Percentiles rank a stretch among this genome's conserved stretches.
phyloP scores from a whole-genome alignment of 35 echinoderm and acorn worm species.

The Diadema setosum region DNA sequence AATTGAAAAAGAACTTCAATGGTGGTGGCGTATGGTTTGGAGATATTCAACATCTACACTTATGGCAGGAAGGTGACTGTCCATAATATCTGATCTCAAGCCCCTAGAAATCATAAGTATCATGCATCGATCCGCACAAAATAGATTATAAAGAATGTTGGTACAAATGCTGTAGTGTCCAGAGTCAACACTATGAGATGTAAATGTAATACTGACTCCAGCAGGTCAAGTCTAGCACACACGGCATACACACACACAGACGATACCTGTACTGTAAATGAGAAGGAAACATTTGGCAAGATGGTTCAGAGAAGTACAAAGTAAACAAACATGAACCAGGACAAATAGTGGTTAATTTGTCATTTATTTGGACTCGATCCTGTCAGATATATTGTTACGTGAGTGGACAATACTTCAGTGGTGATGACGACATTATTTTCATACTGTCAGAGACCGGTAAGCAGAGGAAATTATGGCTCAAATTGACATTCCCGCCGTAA shows the following conservation, averaged over 20 bases:
- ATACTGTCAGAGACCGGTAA: not conserved
- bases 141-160: not conserved
- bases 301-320: not conserved
- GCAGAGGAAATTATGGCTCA: not conserved
- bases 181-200: not conserved
- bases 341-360: not conserved
- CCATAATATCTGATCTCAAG: no score
- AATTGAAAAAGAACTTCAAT: no score
- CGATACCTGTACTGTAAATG: no score
- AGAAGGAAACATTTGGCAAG: not conserved
- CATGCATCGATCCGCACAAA: no score
- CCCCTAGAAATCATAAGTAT: no score
- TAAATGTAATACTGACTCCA: not conserved
- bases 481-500: not conserved
- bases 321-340: not conserved
- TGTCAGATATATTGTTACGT: not conserved
- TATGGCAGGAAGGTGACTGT: no score
- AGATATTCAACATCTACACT: no score
- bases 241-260: not conserved
- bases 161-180: not conserved
- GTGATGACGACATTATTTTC: not conserved
- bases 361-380: not conserved
- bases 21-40: no score
- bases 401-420: not conserved
- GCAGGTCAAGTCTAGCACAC: not conserved